Evolutionary conservation across 2,888 invertebrate genomes (phyloP), one percentile per base, ranked within the genome.

Genomic region (Hyposoter dolosus): DNA sequence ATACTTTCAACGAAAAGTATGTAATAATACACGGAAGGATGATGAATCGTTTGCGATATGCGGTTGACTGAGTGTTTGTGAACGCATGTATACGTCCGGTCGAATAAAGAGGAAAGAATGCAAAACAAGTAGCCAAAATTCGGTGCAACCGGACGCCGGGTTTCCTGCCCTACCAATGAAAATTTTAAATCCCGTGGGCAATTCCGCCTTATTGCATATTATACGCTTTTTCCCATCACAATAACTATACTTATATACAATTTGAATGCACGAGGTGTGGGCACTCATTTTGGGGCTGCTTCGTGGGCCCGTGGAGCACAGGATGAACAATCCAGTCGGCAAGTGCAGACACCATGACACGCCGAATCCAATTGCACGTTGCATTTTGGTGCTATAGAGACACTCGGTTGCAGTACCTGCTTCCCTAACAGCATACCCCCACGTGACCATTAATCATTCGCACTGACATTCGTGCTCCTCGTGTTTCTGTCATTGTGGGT

Each of bases 331-430:
- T 90, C 88, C 89, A 88, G 90, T 89, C 89, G 86, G 87, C 82
- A 71, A 82, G 85, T 56, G 87, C 90, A 90, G 90, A 89, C 88
- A 88, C 89, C 90, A 90, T 90, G 90, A 91, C 90, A 91, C 90
- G 89, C 89, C 90, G 77, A 90, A 91, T 88, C 88, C 85, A 81
- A 50, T 77, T 71, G 82, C 77, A 69, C 71, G 71, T 79, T 85
- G 83, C 50, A 80, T 85, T 85, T 85, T 71, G 79, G 65, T 75
- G 78, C 63, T 35, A 35, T 35, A 35, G 45, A 50, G 60, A 66
- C n/a, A 17, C 35, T 45, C n/a, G 15, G n/a, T 43, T 45, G 50
- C 74, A 53, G 56, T 23, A 66, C 82, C 75, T 71, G 74, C 66
- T 78, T 68, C 53, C 68, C 53, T 65, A 35, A 77, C 69, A 66